phyloP scores from a whole-genome alignment of 2,888 invertebrate species.

The Diaperis boleti region DNA sequence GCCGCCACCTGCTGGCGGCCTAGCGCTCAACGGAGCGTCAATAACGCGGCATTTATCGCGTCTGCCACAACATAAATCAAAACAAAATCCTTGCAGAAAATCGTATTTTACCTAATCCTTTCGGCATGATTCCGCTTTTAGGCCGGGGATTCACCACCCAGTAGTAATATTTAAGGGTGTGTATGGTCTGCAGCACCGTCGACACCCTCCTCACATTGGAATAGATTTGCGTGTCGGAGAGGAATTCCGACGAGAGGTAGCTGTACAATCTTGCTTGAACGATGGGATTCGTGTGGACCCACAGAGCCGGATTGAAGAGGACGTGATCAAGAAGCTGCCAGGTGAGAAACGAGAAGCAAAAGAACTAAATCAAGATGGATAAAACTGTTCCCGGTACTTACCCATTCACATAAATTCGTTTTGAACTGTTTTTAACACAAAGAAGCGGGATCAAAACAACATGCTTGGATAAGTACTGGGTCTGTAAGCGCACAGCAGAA shows the following conservation, averaged over 20 bases:
- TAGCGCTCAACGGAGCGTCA: too few species aligned
- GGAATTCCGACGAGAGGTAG: conserved; percentile 98
- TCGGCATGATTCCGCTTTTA: conserved; percentile 95
- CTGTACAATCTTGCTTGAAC: conserved; percentile 96
- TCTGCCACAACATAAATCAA: conserved; percentile 4
- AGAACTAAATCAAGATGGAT: conserved; percentile 82
- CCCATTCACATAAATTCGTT: conserved; percentile 56
- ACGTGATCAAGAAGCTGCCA: conserved; percentile 99
- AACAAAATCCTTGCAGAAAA: background rate
- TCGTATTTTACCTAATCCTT: conserved; percentile 83
- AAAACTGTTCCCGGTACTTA: conserved; percentile 70
- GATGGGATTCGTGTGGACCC: conserved; percentile 98
- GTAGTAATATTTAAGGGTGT: conserved; percentile 98
- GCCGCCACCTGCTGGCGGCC: too few species aligned
- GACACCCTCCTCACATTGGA: conserved; percentile 96
- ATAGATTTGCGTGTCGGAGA: conserved; percentile 97
- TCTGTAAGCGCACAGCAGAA: conserved; percentile 27
- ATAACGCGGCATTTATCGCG: too few species aligned
- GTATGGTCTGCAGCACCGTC: conserved; percentile 97
- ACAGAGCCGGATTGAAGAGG: conserved; percentile 98
- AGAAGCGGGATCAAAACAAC: conserved; percentile 50
- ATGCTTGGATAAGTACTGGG: conserved; percentile 67
- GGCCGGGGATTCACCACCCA: conserved; percentile 97
- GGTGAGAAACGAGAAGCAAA: conserved; percentile 90
- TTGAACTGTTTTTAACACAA: conserved; percentile 21